A percentile compares a stretch with the other conserved stretches of the same genome.
Evolutionary conservation across 1,140 invertebrate species (phyloP).

Genomic region (Pseudomyrmex concolor): DNA sequence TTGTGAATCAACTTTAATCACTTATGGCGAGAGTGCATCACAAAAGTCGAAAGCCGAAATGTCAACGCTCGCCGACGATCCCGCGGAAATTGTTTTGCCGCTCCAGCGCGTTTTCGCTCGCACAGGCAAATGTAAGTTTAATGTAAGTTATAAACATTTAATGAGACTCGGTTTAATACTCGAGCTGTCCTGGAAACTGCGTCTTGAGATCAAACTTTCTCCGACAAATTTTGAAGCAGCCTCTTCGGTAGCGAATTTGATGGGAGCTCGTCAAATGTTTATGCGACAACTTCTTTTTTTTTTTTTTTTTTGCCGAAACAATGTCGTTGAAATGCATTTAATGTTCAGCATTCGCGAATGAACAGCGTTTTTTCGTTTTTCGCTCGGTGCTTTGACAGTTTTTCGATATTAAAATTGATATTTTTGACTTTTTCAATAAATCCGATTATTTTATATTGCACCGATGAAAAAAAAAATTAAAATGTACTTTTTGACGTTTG

Average conservation of each 20-base stretch:
- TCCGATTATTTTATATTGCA: not conserved
- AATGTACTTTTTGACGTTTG: not conserved
- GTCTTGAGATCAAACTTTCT: not conserved
- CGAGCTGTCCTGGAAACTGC: not conserved
- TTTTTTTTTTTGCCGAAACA: no score
- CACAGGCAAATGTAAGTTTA: not conserved
- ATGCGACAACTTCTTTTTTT: not conserved
- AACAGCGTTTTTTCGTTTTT: no score
- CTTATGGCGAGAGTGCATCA: slow-evolving; percentile 52
- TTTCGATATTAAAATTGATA: not conserved
- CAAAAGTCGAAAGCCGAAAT: slow-evolving; percentile 30
- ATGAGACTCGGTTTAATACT: not conserved
- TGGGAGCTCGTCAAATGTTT: not conserved
- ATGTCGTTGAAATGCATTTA: no score
- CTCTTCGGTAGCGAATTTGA: not conserved
- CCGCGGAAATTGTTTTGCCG: not conserved
- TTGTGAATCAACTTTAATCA: slow-evolving; percentile 81
- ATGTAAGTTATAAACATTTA: slow-evolving; percentile 18
- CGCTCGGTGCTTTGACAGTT: not conserved
- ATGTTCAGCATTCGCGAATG: not conserved
- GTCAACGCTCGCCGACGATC: slow-evolving; percentile 20
- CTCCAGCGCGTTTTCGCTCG: not conserved
- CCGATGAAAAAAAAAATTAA: not conserved
- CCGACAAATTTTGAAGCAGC: not conserved
- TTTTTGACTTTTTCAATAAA: slow-evolving; percentile 5